Evolutionary conservation across 1,140 invertebrate genomes (phyloP), one percentile per base, ranked within the genome.

Genomic region (Orius insidiosus): DNA sequence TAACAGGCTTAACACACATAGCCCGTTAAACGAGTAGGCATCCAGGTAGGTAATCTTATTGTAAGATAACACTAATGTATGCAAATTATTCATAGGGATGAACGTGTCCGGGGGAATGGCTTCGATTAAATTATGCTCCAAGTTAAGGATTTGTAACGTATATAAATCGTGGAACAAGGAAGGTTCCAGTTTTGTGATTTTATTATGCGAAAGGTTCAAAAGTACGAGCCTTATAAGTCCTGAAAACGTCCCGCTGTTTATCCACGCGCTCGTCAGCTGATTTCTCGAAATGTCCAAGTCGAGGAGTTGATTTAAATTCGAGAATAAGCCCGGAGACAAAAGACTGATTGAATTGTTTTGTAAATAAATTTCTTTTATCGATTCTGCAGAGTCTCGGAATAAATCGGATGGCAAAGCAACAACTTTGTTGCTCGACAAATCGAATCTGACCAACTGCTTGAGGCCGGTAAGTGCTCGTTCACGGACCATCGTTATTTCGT

Each of bases 291-390:
- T 66, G 61, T 95, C 85, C 38, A 96, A 63, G 1, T 82, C 74
- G 54, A 85, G 72, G 46, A 96, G 67, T 58, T 88, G 80, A 54
- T 84, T 77, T 56, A 95, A 70, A 56, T 85, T 83, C 5, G 77
- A 71, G 56, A 92, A 84, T 8, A 88, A 66, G 47, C 79, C 78
- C 0, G 82, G 79, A 44, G 81, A 78, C 34, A 89, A 63, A 6
- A 79, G 76, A 57, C 75, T 76, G 39, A 88, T 85, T 38, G 78
- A 86, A 68, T 90, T 92, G 62, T 89, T 89, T 60, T 85, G 79
- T 54, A 90, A 61, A 59, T 85, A 78, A 52, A 92, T 75, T 66
- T 88, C 83, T 64, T 82, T 83, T 46, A 93, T 74, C 11, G 77
- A 75, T 46, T 76, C 74, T 8, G 72, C 68, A 50, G 75, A 73